Base-by-base conservation (phyloP, 2,113 vertebrate species). In the Bagarius yarrelli region DNA sequence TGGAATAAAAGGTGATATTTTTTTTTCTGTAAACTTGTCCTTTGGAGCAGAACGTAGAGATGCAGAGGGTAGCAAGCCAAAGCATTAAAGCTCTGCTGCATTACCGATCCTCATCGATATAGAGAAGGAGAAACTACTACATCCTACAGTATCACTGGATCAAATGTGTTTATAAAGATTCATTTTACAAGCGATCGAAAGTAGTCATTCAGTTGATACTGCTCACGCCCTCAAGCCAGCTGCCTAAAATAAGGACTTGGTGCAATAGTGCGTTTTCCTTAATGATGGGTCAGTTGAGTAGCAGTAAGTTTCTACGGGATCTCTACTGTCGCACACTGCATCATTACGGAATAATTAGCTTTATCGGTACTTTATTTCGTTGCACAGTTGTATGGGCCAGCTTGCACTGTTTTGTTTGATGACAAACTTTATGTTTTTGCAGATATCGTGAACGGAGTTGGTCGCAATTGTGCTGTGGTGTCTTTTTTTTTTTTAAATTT, bases 381-480 rank as follows among this genome's bases (percentile, higher is more conserved):
- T 56, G 32, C 32, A 21, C 16, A 3, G 3, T 75, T 34, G 19
- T 34, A 55, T 12, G 27, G 9, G 1, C 4, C 50, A n/a, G 27
- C 30, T 74, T 40, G 36, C 12, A 21, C 30, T 18, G 56, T 32
- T 66, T 67, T 50, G n/a, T 27, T 59, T 47, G 66, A 59, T 40
- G 16, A 53, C 2, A 14, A n/a, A n/a, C 21, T 55, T 71, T 56
- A 23, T 44, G 5, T 27, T 23, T 67, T 67, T 40, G 63, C 27
- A 70, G 36, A 9, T 79, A n/a, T 55, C 57, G n/a, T 34, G 55
- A 52, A 34, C 72, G 36, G 32, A 72, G 78, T 81, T 47, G 30
- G 60, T 61, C 78, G 50, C 32, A 60, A 15, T 34, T 81, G 47
- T 8, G 14, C 47, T 80, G 30, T 55, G 47, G 34, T 8, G 64